Conservation (phyloP, 2,113 vertebrate genomes). For the Hypocryptadius cinnamomeus region DNA sequence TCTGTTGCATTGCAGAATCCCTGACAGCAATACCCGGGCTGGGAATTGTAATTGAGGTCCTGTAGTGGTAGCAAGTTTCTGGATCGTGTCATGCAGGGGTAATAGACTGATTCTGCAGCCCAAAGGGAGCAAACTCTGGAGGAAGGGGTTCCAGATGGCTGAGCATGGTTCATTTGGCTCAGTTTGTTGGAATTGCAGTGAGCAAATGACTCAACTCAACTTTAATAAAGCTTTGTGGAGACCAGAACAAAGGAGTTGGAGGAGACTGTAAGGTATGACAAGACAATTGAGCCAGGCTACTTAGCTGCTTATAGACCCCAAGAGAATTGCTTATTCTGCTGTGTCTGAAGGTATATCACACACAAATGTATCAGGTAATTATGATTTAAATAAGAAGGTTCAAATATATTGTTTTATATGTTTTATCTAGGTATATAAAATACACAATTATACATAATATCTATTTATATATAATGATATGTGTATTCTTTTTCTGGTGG, state of each 20-base stretch:
- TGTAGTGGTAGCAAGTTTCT: neutral
- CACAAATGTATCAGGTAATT: neutral
- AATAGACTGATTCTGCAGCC: slow-evolving; percentile 15
- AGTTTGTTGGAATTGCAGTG: slow-evolving; percentile 33
- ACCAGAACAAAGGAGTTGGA: slow-evolving; percentile 15
- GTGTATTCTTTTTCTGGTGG: neutral
- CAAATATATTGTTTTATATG: neutral
- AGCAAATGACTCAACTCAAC: slow-evolving; percentile 31
- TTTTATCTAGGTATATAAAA: neutral
- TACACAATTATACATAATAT: neutral
- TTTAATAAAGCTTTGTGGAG: slow-evolving; percentile 35
- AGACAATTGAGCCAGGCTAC: slow-evolving; percentile 7
- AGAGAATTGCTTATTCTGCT: neutral
- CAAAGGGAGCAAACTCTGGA: slow-evolving; percentile 14
- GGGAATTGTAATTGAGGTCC: slow-evolving; percentile 48
- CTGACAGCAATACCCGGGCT: slow-evolving; percentile 12
- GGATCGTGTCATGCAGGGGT: slow-evolving; percentile 1
- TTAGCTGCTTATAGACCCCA: neutral
- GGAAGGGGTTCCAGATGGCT: slow-evolving; percentile 34
- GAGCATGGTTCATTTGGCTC: slow-evolving; percentile 39
- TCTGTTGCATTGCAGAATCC: slow-evolving; percentile 46
- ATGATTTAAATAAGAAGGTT: neutral
- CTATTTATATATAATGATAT: neutral
- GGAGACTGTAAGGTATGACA: neutral
- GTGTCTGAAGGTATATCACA: neutral